Evolutionary conservation across 2,113 vertebrate genomes (phyloP).

Genomic region (Pomatorhinus ruficollis): DNA sequence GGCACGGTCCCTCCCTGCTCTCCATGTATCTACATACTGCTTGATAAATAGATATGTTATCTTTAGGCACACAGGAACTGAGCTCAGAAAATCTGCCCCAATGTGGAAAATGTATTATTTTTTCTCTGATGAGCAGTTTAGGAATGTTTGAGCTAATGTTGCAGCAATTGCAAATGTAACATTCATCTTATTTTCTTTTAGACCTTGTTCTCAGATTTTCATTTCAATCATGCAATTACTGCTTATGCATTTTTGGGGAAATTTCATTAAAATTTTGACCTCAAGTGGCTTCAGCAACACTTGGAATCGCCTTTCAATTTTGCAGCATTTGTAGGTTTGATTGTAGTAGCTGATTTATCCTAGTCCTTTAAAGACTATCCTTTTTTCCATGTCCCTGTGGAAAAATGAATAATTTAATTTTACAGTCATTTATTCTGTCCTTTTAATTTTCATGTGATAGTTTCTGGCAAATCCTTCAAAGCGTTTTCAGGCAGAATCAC

Average conservation of each 20-base stretch:
- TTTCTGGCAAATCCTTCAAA: background rate
- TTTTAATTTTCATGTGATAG: background rate
- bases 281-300: background rate
- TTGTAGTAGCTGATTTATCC: background rate
- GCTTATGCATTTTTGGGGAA: background rate
- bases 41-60: background rate
- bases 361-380: background rate
- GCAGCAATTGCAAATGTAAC: background rate
- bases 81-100: background rate
- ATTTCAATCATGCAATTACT: background rate
- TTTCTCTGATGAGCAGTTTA: background rate
- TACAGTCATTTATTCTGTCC: background rate
- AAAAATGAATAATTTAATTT: constrained; percentile 23
- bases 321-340: constrained; percentile 7
- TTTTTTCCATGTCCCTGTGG: background rate
- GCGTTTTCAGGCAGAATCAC: background rate
- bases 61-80: background rate
- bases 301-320: background rate
- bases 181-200: background rate
- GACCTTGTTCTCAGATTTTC: background rate
- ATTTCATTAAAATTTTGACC: constrained; percentile 33
- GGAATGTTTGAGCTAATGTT: background rate
- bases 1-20: background rate
- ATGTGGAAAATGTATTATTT: background rate
- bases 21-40: background rate